Base-by-base conservation (phyloP, 2,113 vertebrate species). In the Percina caprodes region DNA sequence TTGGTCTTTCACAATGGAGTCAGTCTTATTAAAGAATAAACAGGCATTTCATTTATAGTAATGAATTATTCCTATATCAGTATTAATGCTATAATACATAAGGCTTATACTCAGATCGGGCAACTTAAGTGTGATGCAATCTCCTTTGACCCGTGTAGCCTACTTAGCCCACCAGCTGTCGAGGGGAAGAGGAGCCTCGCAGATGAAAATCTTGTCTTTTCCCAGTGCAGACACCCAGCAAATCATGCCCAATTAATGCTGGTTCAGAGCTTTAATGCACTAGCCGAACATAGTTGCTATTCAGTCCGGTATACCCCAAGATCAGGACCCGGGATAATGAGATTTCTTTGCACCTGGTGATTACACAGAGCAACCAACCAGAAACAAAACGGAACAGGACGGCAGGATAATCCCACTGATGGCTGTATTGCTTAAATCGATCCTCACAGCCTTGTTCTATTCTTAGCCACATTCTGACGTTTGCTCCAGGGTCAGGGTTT, bases 301-400 rank as follows among this genome's bases (percentile, higher is more conserved):
- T 90, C 93, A 76, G 85, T 75, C 80, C 24, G 1, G 70, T 61
- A 42, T 42, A 33, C 60, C n/a, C 76, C 11, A 71, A 80, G 91
- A 91, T 93, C 93, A 91, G 86, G 91, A 90, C 91, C 90, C 42
- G 48, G 80, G 85, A 88, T 93, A 95, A 95, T 93, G 88, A 94
- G 91, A 92, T 93, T 94, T 94, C 89, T 84, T 77, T 73, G 74
- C 91, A 93, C 87, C 84, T 92, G 90, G 86, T 93, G 93, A 94
- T 95, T 94, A 93, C 91, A 84, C 70, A 6, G 77, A 86, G 90
- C 93, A 91, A 90, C 88, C 92, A 82, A 84, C 86, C 90, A 89
- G 89, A 95, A 95, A 91, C 76, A 71, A 90, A 93, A 85, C 78
- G 73, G 80, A 89, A 84, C 88, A 72, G 74, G 83, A 63, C 69